phyloP scores from a whole-genome alignment of 1,140 invertebrate genomes.

The Tachypleus tridentatus region DNA sequence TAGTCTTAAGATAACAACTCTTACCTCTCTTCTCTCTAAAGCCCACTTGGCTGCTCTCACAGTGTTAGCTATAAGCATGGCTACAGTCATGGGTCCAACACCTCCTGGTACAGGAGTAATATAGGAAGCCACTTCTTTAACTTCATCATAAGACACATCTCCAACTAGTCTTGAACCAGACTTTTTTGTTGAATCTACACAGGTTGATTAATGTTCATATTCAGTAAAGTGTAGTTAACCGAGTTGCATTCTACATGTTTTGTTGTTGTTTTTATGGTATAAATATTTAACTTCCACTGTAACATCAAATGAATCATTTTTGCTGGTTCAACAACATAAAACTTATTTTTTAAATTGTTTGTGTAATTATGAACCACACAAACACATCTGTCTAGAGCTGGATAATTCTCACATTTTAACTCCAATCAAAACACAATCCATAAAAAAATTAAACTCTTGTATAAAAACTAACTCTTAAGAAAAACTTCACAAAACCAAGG shows the following conservation, averaged over 20 bases:
- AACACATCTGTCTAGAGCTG: no score
- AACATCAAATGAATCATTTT: no score
- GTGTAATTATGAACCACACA: no score
- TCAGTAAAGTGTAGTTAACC: neutral
- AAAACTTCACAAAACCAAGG: no score
- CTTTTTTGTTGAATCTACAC: slow-evolving; percentile 66
- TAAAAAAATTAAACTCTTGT: no score
- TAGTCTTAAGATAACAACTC: no score
- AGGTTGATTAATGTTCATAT: slow-evolving; percentile 2
- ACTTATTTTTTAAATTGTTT: no score
- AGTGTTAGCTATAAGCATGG: slow-evolving; percentile 95
- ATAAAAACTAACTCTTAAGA: no score
- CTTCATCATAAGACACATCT: slow-evolving; percentile 82
- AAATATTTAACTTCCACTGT: no score
- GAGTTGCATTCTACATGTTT: neutral
- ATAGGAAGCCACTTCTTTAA: slow-evolving; percentile 37
- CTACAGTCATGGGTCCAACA: slow-evolving; percentile 98
- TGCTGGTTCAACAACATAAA: no score
- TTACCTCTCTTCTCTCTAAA: slow-evolving; percentile 1
- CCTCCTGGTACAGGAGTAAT: slow-evolving; percentile 98
- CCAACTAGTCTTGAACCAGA: slow-evolving; percentile 77
- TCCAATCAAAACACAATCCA: no score
- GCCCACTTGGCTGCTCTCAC: slow-evolving; percentile 54
- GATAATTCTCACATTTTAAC: no score
- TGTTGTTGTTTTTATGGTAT: neutral